phyloP scores from a whole-genome alignment of 2,797 vertebrate species.

The Loriculus beryllinus region DNA sequence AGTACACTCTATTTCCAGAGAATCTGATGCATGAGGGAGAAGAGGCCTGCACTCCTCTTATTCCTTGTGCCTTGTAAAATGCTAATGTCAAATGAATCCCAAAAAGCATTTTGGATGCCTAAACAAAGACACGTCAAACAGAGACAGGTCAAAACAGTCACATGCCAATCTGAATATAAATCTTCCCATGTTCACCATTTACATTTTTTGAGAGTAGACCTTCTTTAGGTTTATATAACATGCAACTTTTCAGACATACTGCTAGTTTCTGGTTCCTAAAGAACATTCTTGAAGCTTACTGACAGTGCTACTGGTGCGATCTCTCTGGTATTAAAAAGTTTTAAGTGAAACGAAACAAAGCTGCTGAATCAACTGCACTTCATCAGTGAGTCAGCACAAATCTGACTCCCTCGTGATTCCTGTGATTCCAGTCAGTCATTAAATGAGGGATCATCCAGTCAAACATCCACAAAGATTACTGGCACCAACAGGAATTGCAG shows the following conservation, averaged over 20 bases:
- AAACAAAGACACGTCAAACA: not conserved
- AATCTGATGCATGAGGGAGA: not conserved
- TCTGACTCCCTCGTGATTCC: not conserved
- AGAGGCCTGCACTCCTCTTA: not conserved
- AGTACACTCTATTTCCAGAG: not conserved
- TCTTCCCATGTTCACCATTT: not conserved
- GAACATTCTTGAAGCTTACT: not conserved
- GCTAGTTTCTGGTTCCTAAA: not conserved
- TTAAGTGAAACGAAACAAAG: not conserved
- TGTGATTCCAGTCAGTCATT: not conserved
- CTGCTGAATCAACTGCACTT: not conserved
- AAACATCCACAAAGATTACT: not conserved
- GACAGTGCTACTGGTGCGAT: not conserved
- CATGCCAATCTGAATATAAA: not conserved
- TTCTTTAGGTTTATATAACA: not conserved
- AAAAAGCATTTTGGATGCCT: not conserved
- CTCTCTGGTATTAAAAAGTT: not conserved
- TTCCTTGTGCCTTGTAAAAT: not conserved
- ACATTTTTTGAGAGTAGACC: not conserved
- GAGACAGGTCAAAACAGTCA: not conserved
- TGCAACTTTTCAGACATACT: not conserved
- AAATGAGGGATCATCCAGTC: not conserved
- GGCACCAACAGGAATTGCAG: not conserved
- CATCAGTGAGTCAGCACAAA: not conserved
- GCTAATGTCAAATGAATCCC: not conserved